phyloP scores from a whole-genome alignment of 2,797 vertebrate species.

The Hapalemur alaotrensis region DNA sequence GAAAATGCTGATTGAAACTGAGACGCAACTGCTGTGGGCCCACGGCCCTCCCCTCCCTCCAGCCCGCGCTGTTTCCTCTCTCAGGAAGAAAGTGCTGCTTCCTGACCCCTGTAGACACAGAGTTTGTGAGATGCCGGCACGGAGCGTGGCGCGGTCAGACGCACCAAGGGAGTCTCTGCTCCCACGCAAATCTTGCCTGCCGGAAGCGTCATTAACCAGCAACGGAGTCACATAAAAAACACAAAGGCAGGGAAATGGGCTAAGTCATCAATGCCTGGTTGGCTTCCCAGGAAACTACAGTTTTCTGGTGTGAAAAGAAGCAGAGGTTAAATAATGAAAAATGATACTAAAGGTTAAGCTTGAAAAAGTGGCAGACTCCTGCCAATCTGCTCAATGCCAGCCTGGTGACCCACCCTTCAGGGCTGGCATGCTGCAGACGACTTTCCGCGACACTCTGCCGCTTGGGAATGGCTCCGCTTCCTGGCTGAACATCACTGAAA shows the following conservation, averaged over 20 bases:
- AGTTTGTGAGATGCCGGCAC: neutral
- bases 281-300: neutral
- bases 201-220: neutral
- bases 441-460: neutral
- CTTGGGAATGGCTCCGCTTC: rapidly evolving
- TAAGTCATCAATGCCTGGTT: rapidly evolving
- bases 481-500: neutral
- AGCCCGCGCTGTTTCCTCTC: neutral
- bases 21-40: rapidly evolving
- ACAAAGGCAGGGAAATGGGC: neutral
- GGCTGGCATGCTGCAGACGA: rapidly evolving
- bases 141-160: no score
- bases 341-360: neutral
- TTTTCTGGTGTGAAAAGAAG: neutral
- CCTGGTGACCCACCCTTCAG: rapidly evolving
- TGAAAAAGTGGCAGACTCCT: neutral
- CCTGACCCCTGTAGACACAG: neutral
- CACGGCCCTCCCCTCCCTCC: neutral
- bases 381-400: rapidly evolving
- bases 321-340: neutral
- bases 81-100: neutral
- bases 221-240: neutral
- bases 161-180: neutral
- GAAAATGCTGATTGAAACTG: neutral
- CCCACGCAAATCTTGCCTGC: rapidly evolving